Conservation (phyloP, 2,113 vertebrate species). For the Ranitomeya imitator region DNA sequence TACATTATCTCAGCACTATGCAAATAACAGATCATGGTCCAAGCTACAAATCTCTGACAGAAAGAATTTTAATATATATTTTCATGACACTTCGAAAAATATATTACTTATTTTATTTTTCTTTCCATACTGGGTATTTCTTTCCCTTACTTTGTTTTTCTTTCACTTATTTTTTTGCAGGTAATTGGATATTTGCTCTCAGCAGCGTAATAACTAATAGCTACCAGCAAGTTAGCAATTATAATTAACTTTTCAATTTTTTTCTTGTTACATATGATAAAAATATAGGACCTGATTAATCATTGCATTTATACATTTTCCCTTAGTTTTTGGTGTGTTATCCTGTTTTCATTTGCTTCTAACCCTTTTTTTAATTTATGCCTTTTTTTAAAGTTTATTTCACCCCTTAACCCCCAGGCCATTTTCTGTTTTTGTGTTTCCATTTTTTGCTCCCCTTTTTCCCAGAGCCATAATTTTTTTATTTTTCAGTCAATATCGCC, state of each 20-base stretch:
- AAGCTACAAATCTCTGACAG: neutral
- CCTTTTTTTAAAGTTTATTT: too few species aligned
- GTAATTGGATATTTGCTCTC: neutral
- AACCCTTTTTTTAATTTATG: too few species aligned
- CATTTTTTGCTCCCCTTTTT: too few species aligned
- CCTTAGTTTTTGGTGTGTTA: too few species aligned
- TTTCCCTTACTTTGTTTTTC: neutral
- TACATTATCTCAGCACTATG: slow-evolving; percentile 40
- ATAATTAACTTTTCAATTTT: neutral
- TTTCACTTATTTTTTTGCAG: neutral
- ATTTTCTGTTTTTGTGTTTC: too few species aligned
- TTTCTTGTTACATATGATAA: neutral
- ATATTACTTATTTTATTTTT: neutral
- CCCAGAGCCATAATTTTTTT: too few species aligned
- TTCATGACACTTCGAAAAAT: neutral
- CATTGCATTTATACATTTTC: too few species aligned
- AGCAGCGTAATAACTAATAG: neutral
- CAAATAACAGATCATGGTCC: neutral
- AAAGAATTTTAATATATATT: neutral
- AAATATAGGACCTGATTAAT: neutral
- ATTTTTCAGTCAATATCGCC: too few species aligned
- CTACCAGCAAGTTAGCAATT: neutral
- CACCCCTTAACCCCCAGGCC: too few species aligned
- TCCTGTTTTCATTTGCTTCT: too few species aligned
- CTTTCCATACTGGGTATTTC: neutral